Conservation (phyloP, 2,113 vertebrate species). For the Illadopsis cleaveri region DNA sequence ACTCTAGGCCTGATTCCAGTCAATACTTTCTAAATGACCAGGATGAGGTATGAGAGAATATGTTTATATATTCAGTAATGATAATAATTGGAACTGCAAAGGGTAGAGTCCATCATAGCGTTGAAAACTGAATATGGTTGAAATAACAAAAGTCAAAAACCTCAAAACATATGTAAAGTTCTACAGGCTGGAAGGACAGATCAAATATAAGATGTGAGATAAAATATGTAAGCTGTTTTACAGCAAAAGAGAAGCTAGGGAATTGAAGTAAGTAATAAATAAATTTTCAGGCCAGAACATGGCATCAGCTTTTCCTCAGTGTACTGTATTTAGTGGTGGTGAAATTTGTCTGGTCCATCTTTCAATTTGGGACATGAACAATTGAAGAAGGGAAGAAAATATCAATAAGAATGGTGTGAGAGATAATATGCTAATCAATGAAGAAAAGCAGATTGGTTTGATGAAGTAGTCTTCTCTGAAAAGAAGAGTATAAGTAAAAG, state of each 20-base stretch:
- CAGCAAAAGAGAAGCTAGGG: neutral
- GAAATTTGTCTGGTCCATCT: neutral
- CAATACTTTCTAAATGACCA: neutral
- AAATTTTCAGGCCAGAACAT: neutral
- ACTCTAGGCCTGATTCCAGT: neutral
- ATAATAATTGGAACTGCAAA: neutral
- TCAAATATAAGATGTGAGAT: neutral
- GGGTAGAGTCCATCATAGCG: neutral
- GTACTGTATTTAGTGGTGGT: neutral
- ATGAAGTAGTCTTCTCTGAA: neutral
- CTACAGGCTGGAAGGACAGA: neutral
- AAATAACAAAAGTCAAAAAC: neutral
- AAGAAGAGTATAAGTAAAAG: neutral
- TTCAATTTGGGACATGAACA: neutral
- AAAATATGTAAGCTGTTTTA: neutral
- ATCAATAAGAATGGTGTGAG: neutral
- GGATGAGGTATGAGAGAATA: neutral
- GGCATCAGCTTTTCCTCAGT: neutral
- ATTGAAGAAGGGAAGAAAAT: neutral
- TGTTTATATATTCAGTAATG: neutral
- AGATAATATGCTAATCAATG: neutral
- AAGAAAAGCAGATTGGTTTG: neutral
- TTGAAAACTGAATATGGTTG: neutral
- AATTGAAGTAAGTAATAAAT: neutral
- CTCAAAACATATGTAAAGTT: neutral